Percentiles rank a stretch among this genome's conserved stretches.
Conservation (phyloP, 2,888 invertebrate genomes). For the Venustoraphidia nigricollis region DNA sequence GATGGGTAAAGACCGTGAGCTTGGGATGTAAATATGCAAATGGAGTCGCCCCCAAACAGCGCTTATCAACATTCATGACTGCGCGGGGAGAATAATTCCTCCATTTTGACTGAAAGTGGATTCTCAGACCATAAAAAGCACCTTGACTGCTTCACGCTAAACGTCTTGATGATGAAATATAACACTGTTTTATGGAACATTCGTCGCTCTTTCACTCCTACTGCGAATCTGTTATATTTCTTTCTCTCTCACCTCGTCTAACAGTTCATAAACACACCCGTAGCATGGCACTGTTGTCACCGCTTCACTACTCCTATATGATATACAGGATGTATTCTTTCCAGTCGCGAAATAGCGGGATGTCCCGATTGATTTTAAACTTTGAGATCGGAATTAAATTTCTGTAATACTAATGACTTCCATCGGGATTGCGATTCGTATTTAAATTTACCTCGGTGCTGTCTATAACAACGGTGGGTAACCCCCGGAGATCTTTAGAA, state of each 20-base stretch:
- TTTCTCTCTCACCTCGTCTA: background rate
- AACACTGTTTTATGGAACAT: slow-evolving; percentile 2
- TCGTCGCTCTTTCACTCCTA: too few relatives aligned
- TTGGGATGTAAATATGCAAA: slow-evolving; percentile 4
- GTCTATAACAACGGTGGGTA: too few relatives aligned
- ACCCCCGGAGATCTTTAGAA: too few relatives aligned
- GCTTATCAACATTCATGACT: slow-evolving; percentile 11
- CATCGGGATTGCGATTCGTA: too few relatives aligned
- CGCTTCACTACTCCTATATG: background rate
- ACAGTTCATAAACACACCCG: slow-evolving; percentile 1
- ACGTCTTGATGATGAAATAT: slow-evolving; percentile 7
- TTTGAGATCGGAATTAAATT: too few relatives aligned
- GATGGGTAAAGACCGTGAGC: too few relatives aligned
- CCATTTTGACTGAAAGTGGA: slow-evolving; percentile 9
- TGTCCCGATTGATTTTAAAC: too few relatives aligned
- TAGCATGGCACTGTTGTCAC: background rate
- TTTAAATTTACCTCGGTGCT: too few relatives aligned
- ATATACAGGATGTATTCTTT: background rate
- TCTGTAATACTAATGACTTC: too few relatives aligned
- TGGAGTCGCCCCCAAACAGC: slow-evolving; percentile 6
- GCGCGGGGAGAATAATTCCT: slow-evolving; percentile 7
- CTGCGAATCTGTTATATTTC: too few relatives aligned
- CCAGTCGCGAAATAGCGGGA: too few relatives aligned
- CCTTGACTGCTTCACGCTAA: slow-evolving; percentile 7
- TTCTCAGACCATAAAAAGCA: slow-evolving; percentile 4